Base-by-base conservation (phyloP, 2,797 vertebrate species). In the Poeciliopsis turneri region DNA sequence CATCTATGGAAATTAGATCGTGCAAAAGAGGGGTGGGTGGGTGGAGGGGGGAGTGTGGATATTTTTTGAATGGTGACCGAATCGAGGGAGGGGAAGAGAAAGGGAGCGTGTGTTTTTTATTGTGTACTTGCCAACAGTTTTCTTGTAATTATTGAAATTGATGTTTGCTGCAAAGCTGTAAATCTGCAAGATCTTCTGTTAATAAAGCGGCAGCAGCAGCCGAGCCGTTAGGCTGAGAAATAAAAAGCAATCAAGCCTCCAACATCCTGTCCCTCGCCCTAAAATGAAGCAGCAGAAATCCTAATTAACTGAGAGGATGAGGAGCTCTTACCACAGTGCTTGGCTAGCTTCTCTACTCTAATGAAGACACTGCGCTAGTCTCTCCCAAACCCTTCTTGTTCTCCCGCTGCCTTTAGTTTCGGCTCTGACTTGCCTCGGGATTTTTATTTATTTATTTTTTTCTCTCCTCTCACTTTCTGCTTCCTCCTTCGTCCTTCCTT, bases 231-330 rank as follows among this genome's bases (percentile, higher is more conserved):
- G 91, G 90, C 92, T 89, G 90, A 87, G 87, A 93, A 95, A 95
- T 95, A 94, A 95, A 95, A 95, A 92, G 92, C 94, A 95, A 95
- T 96, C 93, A 95, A 94, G 92, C 92, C 93, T 94, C 92, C 89
- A 90, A 92, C 94, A 92, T 94, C 93, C 90, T 91, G 87, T 92
- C 92, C 92, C 90, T 92, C 86, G 85, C 86, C 87, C 88, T 78
- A 90, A 92, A 94, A 93, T 78, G 93, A 93, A 95, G 92, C 94
- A 79, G 94, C 92, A 94, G 93, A 95, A 95, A 94, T 94, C 91
- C 94, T 95, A 96, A 96, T 96, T 94, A 95, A 95, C 92, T 89
- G 90, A 90, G 90, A 87, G 82, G 91, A 93, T 88, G 92, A 90
- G 85, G 85, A 59, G 78, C 89, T 94, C 92, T 90, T 88, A 78